Evolutionary conservation across 2,797 vertebrate species (phyloP), one percentile per base, ranked within the genome.

Genomic region (Furcifer pardalis): DNA sequence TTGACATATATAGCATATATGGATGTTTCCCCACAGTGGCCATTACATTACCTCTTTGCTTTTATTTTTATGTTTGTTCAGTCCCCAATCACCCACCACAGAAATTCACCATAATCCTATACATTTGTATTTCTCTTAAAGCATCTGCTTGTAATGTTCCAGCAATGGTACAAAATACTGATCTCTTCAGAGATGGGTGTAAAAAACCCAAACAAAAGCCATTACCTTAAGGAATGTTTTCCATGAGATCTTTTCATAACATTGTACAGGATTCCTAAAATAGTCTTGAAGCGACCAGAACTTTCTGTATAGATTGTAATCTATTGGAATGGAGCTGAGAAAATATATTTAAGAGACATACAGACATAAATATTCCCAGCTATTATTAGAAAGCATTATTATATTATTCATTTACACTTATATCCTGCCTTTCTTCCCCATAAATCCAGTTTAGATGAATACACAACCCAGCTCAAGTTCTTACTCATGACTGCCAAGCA

Each of bases 271-370:
- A 94, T 99, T 99, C 90, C 99, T 97, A 95, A 99, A 99, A 93
- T 98, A 99, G 95, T 99, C 98, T 91, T 99, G 99, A 94, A 99
- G 96, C 0, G 97, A 98, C 99, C 99, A 99, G 96, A 99, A 99
- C 95, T 99, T 99, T 95, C 99, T 97, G 94, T 99, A 99, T 82
- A 99, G 92, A 95, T 99, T 99, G 96, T 99, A 99, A 96, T 99
- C 99, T 73, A 99, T 99, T 13, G 99, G 99, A 94, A 99, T 98
- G 89, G 98, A 97, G 88, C 98, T 99, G 93, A 27, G 69, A 91
- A 90, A 68, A 17, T 30, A 83, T 77, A 60, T 79, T 60, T 77
- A 49, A 46, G 19, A 79, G 25, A 62, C 4, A 59, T 12, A 49
- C 4, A 30, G 8, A 49, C 42, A 79, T 32, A 60, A 62, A 60